Base-by-base conservation (phyloP, 1,140 invertebrate genomes). In the Heliconius hewitsoni region DNA sequence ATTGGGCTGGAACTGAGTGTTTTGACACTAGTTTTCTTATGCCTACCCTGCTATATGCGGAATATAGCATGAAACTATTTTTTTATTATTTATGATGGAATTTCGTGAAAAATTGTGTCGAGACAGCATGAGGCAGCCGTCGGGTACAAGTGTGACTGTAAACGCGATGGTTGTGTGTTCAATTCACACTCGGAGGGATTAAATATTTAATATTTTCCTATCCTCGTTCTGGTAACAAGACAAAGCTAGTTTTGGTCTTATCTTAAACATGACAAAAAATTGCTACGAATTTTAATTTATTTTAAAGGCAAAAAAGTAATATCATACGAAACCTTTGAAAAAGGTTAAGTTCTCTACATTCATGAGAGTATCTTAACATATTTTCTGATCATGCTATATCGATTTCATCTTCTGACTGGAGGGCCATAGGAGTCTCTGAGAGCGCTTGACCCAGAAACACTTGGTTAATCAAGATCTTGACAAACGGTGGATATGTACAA, bases 401-500 rank as follows among this genome's bases (percentile, higher is more conserved):
- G 81, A 82, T 82, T 77, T 79, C 75, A 82, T 82, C 81, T 82
- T 66, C n/a, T 50, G 18, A 27, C 60, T 74, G 19, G 60, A 80
- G 78, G 46, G 71, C 74, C 73, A 76, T 72, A 73, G 23, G 66
- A 70, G 71, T 52, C 50, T 75, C 66, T 23, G 42, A 77, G 79
- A 39, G 73, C 73, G 70, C 81, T 82, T 80, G 81, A 82, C 81
- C 81, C 76, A 77, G 76, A 82, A 82, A 75, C 77, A 81, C 60
- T 72, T 82, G 77, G 72, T 46, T 79, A 79, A 71, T 70, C 73
- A 79, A 78, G 73, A 71, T 74, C 57, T 71, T 71, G 42, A 79
- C 46, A 71, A 30, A 37, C 37, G 30, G 34, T 39, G 37, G n/a
- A 72, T 72, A 72, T 3, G 8, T 42, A 42, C 18, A 72, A n/a